Evolutionary conservation across 37 sponge, comb jelly and placozoan genomes (phyloP).

Genomic region (Haliclona indistincta): DNA sequence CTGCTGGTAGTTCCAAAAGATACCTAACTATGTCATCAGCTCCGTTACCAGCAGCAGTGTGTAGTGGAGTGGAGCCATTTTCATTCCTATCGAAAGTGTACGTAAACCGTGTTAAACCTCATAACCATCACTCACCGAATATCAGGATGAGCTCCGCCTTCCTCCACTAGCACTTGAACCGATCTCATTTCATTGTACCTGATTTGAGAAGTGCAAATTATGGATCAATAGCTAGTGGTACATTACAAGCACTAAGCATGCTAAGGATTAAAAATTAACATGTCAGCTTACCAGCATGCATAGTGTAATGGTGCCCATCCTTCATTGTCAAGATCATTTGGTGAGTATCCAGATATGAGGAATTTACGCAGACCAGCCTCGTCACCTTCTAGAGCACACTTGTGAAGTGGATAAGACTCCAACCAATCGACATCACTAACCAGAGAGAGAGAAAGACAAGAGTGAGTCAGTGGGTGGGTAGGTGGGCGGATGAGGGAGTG

Average conservation of each 20-base stretch:
- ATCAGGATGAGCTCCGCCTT: slow-evolving; percentile 31
- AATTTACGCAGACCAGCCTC: slow-evolving; percentile 60
- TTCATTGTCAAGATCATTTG: slow-evolving; percentile 73
- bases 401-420: slow-evolving; percentile 77
- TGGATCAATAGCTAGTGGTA: not conserved
- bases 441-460: not conserved
- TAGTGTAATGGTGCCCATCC: slow-evolving; percentile 84
- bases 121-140: slow-evolving; percentile 34
- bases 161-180: slow-evolving; percentile 61
- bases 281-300: slow-evolving; percentile 73
- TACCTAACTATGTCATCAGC: slow-evolving; percentile 67
- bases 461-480: no score
- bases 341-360: slow-evolving; percentile 42
- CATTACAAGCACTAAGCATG: not conserved
- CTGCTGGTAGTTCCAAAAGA: slow-evolving; percentile 40
- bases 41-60: slow-evolving; percentile 86
- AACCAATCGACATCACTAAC: slow-evolving; percentile 57
- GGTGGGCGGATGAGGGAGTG: no score
- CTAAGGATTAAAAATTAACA: not conserved
- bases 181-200: slow-evolving; percentile 71
- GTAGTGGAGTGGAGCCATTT: slow-evolving; percentile 79
- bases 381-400: slow-evolving; percentile 71
- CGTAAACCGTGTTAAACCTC: not conserved
- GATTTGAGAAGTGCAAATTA: not conserved
- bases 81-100: slow-evolving; percentile 43